Base-by-base conservation (phyloP, 2,113 vertebrate species). In the Silurus glanis region DNA sequence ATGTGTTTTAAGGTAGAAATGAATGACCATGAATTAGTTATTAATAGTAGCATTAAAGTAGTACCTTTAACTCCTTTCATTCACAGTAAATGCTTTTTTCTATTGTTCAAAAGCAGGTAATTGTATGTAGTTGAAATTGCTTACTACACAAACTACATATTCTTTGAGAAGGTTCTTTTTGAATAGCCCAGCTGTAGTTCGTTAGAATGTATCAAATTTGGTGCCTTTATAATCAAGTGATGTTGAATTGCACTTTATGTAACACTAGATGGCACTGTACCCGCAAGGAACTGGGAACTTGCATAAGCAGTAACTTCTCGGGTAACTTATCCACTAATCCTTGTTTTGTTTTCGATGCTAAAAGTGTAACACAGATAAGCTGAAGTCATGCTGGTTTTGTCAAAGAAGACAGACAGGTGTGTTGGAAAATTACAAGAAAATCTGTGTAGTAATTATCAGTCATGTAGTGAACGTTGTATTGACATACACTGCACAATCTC, bases 211-310 rank as follows among this genome's bases (percentile, higher is more conserved):
- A 0, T 47, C 13, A n/a, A 53, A 23, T n/a, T 85, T 9, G 21
- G 16, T 53, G 21, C 21, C 64, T 64, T 76, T 66, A 16, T 61
- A 21, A 9, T 53, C n/a, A 17, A 49, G 4, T n/a, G 58, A 21
- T 19, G 19, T 16, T 75, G 25, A 84, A 10, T 9, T 21, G 49
- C 13, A 23, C 10, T 6, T 23, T 71, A 9, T 64, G 6, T 28
- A 89, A 80, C 94, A 93, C 89, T 55, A 94, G 94, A 91, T 90
- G 94, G 92, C 78, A 69, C 9, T 89, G 45, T 84, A 0, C 69
- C 28, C 21, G 82, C 87, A 55, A 0, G 14, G 71, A 19, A 28
- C 6, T 28, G 14, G 69, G 21, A 49, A 9, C 23, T 58, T 67
- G 53, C 2, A 25, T 16, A 45, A 21, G 25, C 56, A 37, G 9